Evolutionary conservation across 2,888 invertebrate species (phyloP).

Genomic region (Argyresthia goedartella): DNA sequence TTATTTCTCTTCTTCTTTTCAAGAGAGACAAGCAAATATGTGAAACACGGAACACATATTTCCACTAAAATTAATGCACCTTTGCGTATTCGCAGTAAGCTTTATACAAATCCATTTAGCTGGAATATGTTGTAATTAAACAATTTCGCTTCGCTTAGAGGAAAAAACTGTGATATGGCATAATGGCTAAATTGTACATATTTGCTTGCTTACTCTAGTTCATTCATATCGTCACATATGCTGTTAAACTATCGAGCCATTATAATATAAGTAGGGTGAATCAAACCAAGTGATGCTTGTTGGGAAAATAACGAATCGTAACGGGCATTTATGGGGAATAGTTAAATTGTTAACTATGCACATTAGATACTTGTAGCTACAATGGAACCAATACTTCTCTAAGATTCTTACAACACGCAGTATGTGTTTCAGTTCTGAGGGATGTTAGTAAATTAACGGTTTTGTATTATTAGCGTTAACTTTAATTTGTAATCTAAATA

Average conservation of each 20-base stretch:
- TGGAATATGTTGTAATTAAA: not conserved
- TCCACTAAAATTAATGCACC: not conserved
- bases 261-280: not conserved
- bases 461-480: not conserved
- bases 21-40: conserved; percentile 3
- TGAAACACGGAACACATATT: not conserved
- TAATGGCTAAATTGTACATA: conserved; percentile 3
- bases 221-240: not conserved
- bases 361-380: too few species aligned
- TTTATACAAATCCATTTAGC: not conserved
- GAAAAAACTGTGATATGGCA: conserved; percentile 5
- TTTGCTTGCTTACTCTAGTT: conserved; percentile 5
- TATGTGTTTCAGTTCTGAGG: too few species aligned
- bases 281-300: not conserved
- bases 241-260: not conserved
- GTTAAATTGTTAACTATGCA: too few species aligned
- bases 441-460: not conserved
- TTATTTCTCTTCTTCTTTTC: not conserved
- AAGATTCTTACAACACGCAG: too few species aligned
- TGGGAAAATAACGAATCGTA: too few species aligned
- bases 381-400: too few species aligned
- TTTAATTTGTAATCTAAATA: not conserved
- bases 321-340: too few species aligned
- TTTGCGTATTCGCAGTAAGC: not conserved
- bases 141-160: not conserved